phyloP scores from a whole-genome alignment of 2,888 invertebrate species.

The Microctonus brassicae region DNA sequence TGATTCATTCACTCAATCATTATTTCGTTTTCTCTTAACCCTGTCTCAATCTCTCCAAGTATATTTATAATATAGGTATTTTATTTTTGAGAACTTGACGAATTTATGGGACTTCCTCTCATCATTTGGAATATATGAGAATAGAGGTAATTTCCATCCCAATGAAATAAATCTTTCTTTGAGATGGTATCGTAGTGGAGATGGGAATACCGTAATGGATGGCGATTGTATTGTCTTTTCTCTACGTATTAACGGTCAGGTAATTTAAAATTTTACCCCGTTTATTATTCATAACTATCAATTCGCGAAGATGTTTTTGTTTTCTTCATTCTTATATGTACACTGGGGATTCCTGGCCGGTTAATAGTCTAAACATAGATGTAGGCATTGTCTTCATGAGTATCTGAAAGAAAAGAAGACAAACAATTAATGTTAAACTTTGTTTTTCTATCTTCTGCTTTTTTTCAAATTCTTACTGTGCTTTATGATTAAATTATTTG shows the following conservation, averaged over 20 bases:
- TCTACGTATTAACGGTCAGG: constrained; percentile 63
- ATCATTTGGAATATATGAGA: neutral
- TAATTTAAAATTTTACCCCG: constrained; percentile 51
- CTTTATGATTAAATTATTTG: neutral
- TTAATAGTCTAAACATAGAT: constrained; percentile 98
- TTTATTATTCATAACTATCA: constrained; percentile 21
- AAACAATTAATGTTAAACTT: constrained; percentile 17
- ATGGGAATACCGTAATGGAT: constrained; percentile 61
- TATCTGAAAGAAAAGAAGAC: constrained; percentile 78
- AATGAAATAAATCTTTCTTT: constrained; percentile 28
- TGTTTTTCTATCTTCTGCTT: too few relatives aligned
- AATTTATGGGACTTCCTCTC: constrained; percentile 1
- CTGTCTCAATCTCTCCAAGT: constrained; percentile 28
- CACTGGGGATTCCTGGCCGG: constrained; percentile 99
- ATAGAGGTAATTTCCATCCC: constrained; percentile 16
- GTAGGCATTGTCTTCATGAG: constrained; percentile 99
- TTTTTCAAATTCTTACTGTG: neutral
- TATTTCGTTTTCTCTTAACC: constrained; percentile 4
- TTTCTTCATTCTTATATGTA: constrained; percentile 82
- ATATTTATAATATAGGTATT: constrained; percentile 6
- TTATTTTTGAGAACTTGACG: constrained; percentile 17
- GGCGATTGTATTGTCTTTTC: constrained; percentile 69
- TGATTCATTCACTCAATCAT: constrained; percentile 16
- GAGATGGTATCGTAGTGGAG: constrained; percentile 24
- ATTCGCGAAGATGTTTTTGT: neutral